A percentile compares a stretch with the other conserved stretches of the same genome.
Conservation (phyloP, 2,888 invertebrate species). For the Poecilus cupreus region DNA sequence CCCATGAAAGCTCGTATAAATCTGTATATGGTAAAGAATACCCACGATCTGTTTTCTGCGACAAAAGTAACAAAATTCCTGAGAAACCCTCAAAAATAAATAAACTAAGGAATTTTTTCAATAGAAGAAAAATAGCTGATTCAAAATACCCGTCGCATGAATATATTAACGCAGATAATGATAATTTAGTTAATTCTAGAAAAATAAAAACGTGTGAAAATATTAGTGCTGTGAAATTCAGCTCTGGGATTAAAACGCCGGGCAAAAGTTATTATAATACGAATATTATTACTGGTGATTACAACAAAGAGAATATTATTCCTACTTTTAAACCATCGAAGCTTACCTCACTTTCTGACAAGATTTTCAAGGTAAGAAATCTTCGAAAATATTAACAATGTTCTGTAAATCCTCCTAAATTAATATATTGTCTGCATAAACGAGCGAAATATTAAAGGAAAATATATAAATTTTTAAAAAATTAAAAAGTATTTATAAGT, state of each 20-base stretch:
- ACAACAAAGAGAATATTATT: not conserved
- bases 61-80: slow-evolving; percentile 8
- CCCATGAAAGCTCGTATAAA: slow-evolving; percentile 9
- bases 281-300: not conserved
- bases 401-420: no score
- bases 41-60: slow-evolving; percentile 34
- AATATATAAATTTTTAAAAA: no score
- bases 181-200: not conserved
- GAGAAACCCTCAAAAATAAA: not conserved
- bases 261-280: not conserved
- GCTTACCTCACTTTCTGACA: slow-evolving; percentile 6
- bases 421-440: no score
- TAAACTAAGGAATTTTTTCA: slow-evolving; percentile 31
- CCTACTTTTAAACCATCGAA: slow-evolving; percentile 10
- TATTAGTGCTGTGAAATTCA: slow-evolving; percentile 12
- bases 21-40: slow-evolving; percentile 25
- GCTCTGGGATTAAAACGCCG: not conserved
- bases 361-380: slow-evolving; percentile 27
- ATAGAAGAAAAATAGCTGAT: slow-evolving; percentile 39
- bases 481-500: no score
- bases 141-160: not conserved
- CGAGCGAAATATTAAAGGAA: no score
- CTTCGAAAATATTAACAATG: not conserved
- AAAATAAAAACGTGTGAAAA: slow-evolving; percentile 41
- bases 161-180: not conserved